Percentiles rank a stretch among this genome's conserved stretches.
Conservation (phyloP, 1,140 invertebrate species). For the Diorhabda elongata region DNA sequence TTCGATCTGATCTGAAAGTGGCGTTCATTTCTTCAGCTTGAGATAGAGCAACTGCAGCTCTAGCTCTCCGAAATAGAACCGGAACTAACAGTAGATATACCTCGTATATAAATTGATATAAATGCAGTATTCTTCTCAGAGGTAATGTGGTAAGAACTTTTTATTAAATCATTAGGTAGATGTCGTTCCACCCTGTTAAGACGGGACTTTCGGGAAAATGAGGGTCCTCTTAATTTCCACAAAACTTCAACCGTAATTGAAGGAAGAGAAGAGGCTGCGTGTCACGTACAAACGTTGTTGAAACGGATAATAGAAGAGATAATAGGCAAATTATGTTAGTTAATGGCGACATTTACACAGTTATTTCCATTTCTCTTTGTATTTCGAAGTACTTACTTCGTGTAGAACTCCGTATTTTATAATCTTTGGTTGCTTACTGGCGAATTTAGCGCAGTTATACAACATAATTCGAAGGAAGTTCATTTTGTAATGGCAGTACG, state of each 20-base stretch:
- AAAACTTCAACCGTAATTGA: constrained; percentile 1
- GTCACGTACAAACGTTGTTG: constrained; percentile 1
- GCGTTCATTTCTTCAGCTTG: too few relatives aligned
- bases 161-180: too few relatives aligned
- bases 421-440: not conserved
- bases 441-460: not conserved
- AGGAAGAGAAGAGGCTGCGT: constrained; percentile 1
- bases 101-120: too few relatives aligned
- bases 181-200: not conserved
- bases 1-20: too few relatives aligned
- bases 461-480: too few relatives aligned
- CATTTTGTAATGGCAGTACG: too few relatives aligned
- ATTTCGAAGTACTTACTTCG: not conserved
- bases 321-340: constrained; percentile 2
- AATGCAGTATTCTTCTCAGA: too few relatives aligned
- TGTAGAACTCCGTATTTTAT: not conserved
- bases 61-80: too few relatives aligned
- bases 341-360: constrained; percentile 2
- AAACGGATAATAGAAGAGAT: constrained; percentile 1
- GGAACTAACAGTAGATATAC: too few relatives aligned
- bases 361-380: constrained; percentile 2
- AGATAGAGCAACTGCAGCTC: too few relatives aligned
- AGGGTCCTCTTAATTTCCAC: not conserved
- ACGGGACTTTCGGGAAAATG: not conserved
- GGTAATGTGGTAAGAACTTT: too few relatives aligned